phyloP scores from a whole-genome alignment of 2,797 vertebrate genomes.

The Smutsia temminckii region DNA sequence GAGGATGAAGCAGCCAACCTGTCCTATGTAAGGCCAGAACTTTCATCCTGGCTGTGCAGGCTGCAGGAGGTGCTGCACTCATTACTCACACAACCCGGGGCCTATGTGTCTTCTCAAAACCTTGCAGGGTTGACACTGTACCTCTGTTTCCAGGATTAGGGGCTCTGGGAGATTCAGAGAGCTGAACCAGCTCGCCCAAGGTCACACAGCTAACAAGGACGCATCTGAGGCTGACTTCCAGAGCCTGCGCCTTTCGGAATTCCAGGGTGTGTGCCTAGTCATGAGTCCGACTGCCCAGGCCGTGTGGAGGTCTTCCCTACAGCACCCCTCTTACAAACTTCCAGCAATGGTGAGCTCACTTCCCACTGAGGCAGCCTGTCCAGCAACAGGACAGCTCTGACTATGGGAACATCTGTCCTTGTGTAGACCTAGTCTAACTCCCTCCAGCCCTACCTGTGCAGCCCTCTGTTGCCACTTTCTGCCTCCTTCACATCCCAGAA shows the following conservation, averaged over 20 bases:
- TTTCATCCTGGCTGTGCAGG: rapidly evolving
- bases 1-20: not conserved
- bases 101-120: not conserved
- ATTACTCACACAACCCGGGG: not conserved
- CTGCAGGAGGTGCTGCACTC: not conserved
- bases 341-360: not conserved
- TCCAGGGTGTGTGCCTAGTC: not conserved
- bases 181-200: not conserved
- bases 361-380: not conserved
- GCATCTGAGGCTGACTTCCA: not conserved
- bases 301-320: not conserved
- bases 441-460: not conserved
- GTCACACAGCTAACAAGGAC: not conserved
- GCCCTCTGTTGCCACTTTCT: not conserved
- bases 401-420: not conserved
- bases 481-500: not conserved
- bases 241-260: not conserved
- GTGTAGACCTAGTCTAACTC: not conserved
- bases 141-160: not conserved
- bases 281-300: not conserved
- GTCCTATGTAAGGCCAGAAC: too few relatives aligned
- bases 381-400: not conserved
- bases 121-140: not conserved
- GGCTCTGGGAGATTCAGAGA: not conserved
- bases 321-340: not conserved